A percentile compares a stretch with the other conserved stretches of the same genome.
These are phyloP conservation scores for Willisornis vidua DNA, from an alignment of 2,113 vertebrate species.

Conservation along the genomic window DNA sequence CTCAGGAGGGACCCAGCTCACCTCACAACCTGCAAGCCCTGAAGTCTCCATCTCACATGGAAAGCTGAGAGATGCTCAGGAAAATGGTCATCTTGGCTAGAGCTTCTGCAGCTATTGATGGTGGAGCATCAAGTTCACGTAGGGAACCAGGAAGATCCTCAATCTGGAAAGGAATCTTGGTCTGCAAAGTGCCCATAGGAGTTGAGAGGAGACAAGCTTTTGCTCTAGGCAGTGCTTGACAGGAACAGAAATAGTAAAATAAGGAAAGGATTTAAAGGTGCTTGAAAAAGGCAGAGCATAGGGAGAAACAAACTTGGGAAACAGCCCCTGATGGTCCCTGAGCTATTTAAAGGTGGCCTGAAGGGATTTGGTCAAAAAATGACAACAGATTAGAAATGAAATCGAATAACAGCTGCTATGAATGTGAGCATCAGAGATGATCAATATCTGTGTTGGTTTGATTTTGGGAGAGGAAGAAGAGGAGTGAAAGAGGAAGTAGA, in stretches of 20 bases:
- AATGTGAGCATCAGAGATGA: not conserved
- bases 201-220: not conserved
- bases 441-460: not conserved
- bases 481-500: not conserved
- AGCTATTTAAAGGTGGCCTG: conserved; percentile 65
- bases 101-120: not conserved
- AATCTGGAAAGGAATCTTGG: not conserved
- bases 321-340: conserved; percentile 31
- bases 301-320: conserved; percentile 54
- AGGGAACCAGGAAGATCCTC: not conserved
- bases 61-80: not conserved
- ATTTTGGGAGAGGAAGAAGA: conserved; percentile 27
- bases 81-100: not conserved
- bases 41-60: not conserved
- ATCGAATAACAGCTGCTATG: not conserved
- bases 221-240: not conserved
- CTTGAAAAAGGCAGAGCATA: conserved; percentile 48
- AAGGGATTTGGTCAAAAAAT: conserved; percentile 59
- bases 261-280: conserved; percentile 31
- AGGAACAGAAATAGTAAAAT: conserved; percentile 36
- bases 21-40: not conserved
- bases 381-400: not conserved
- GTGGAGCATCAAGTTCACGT: not conserved
- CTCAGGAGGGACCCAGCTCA: not conserved
- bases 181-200: not conserved